Conservation (phyloP, 2,113 vertebrate species). For the Casuarius casuarius region DNA sequence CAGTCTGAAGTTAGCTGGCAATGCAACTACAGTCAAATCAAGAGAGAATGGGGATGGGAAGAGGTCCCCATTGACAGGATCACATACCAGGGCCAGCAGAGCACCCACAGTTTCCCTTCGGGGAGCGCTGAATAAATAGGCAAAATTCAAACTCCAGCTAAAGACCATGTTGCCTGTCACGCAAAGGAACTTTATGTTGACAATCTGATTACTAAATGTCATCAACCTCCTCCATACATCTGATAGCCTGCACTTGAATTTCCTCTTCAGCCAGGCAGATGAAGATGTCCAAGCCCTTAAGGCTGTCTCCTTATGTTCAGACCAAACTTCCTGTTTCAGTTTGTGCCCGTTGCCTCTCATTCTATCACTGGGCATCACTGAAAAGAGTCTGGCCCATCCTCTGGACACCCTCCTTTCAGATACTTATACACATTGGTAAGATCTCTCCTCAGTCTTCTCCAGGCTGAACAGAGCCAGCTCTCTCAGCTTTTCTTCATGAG, state of each 20-base stretch:
- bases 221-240: accelerated
- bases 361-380: too few relatives aligned
- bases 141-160: not conserved
- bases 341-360: too few relatives aligned
- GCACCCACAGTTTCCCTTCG: not conserved
- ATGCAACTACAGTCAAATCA: not conserved
- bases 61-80: not conserved
- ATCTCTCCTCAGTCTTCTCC: too few relatives aligned
- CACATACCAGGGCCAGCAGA: not conserved
- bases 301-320: not conserved
- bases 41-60: not conserved
- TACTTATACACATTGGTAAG: too few relatives aligned
- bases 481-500: too few relatives aligned
- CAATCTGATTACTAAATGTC: too few relatives aligned
- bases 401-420: too few relatives aligned
- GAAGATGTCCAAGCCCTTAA: accelerated
- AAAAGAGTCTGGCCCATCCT: too few relatives aligned
- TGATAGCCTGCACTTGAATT: too few relatives aligned
- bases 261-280: accelerated
- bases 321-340: too few relatives aligned
- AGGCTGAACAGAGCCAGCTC: too few relatives aligned
- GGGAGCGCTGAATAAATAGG: not conserved
- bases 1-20: not conserved
- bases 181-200: not conserved
- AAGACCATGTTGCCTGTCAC: not conserved